Evolutionary conservation across 2,797 vertebrate species (phyloP).

Genomic region (Poecilia gillii): DNA sequence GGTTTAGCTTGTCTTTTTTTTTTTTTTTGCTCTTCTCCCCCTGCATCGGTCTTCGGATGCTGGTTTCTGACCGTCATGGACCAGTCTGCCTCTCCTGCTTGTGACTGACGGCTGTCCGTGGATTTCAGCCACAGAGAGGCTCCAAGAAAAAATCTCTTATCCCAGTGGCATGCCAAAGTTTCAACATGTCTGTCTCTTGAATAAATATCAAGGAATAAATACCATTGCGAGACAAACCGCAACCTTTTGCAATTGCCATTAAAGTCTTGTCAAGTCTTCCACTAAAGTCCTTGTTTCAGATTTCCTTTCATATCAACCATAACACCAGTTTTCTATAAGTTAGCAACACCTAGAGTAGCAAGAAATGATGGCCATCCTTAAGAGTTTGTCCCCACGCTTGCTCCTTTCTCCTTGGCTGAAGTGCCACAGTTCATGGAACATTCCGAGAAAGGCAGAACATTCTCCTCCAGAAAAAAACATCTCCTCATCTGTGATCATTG

Average conservation of each 20-base stretch:
- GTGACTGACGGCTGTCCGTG: conserved; percentile 56
- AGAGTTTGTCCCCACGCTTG: conserved; percentile 13
- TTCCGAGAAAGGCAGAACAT: conserved; percentile 40
- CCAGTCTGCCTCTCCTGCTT: conserved; percentile 17
- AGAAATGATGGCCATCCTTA: conserved; percentile 18
- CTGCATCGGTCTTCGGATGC: conserved; percentile 39
- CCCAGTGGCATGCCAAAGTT: conserved; percentile 40
- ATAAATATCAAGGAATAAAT: conserved; percentile 81
- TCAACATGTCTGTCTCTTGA: conserved; percentile 58
- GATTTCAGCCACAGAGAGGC: conserved; percentile 35
- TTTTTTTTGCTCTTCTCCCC: conserved; percentile 21
- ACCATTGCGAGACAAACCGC: conserved; percentile 56
- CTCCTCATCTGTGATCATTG: conserved; percentile 34
- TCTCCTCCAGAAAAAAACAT: conserved; percentile 48
- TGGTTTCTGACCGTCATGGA: conserved; percentile 41
- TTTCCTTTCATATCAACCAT: not conserved
- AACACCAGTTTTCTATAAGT: conserved; percentile 18
- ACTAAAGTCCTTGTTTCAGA: conserved; percentile 36
- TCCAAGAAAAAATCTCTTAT: conserved; percentile 37
- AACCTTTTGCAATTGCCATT: conserved; percentile 5
- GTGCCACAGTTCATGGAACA: conserved; percentile 57
- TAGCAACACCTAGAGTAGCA: conserved; percentile 8
- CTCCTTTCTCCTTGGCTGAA: conserved; percentile 39
- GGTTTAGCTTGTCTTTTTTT: conserved; percentile 40
- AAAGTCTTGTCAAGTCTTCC: conserved; percentile 31